Evolutionary conservation across 2,113 vertebrate genomes (phyloP).

Genomic region (Pterophyllum scalare): DNA sequence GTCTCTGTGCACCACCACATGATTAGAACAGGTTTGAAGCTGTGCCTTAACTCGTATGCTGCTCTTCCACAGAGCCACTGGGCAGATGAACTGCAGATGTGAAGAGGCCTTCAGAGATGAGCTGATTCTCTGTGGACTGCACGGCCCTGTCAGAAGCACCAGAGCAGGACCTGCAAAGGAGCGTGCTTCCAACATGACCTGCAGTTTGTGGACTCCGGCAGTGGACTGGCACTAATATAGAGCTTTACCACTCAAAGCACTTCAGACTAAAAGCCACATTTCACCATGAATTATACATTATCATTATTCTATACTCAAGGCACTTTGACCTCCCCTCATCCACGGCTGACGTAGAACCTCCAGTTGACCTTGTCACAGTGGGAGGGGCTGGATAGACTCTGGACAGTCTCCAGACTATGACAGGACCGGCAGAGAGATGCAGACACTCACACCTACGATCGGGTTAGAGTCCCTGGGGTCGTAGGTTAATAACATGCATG

Average conservation of each 20-base stretch:
- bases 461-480: no score
- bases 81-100: constrained; percentile 78
- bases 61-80: constrained; percentile 74
- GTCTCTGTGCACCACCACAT: not conserved
- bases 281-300: not conserved
- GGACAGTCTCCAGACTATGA: no score
- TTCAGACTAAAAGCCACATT: not conserved
- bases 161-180: not conserved
- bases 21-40: not conserved
- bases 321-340: not conserved
- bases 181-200: not conserved
- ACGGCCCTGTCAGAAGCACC: not conserved
- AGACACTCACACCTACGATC: no score
- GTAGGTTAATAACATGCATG: no score
- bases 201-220: not conserved
- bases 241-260: not conserved
- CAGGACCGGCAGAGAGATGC: no score
- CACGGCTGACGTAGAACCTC: not conserved
- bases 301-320: no score
- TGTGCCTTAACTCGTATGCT: not conserved
- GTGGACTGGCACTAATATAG: not conserved
- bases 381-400: fast-evolving
- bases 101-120: not conserved
- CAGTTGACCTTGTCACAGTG: not conserved
- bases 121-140: not conserved